Evolutionary conservation across 2,797 vertebrate genomes (phyloP).

Genomic region (Anomalospiza imberbis): DNA sequence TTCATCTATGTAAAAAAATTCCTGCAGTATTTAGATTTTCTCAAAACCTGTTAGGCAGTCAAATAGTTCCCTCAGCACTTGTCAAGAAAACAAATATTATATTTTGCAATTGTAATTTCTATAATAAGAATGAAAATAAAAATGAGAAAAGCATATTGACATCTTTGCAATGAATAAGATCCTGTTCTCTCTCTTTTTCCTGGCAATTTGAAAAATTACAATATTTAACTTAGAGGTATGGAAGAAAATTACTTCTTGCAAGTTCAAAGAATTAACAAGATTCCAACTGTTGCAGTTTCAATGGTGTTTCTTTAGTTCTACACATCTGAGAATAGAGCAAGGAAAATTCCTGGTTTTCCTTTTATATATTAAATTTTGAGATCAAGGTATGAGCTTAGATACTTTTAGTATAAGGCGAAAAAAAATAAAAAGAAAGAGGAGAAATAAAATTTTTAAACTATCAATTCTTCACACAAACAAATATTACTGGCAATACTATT

Average conservation of each 20-base stretch:
- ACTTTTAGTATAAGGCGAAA: rapidly evolving
- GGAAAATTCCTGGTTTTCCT: background rate
- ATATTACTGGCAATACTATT: background rate
- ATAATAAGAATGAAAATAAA: background rate
- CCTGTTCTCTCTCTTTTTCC: background rate
- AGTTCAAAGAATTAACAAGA: background rate
- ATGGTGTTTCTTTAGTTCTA: background rate
- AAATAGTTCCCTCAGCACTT: background rate
- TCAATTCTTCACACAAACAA: background rate
- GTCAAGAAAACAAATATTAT: background rate
- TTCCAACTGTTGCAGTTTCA: background rate
- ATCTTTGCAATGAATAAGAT: background rate
- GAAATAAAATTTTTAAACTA: background rate
- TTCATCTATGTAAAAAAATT: background rate
- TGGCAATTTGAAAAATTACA: conserved; percentile 13
- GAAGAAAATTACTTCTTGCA: background rate
- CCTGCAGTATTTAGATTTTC: background rate
- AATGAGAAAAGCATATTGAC: background rate
- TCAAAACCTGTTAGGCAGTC: background rate
- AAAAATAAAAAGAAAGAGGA: rapidly evolving
- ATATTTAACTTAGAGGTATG: conserved; percentile 7
- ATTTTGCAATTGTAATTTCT: background rate
- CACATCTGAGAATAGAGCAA: background rate
- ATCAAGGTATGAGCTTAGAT: background rate
- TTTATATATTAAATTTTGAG: background rate